A percentile compares a stretch with the other conserved stretches of the same genome.
Conservation (phyloP, 1,140 invertebrate genomes). For the Aphelinus atriplicis region DNA sequence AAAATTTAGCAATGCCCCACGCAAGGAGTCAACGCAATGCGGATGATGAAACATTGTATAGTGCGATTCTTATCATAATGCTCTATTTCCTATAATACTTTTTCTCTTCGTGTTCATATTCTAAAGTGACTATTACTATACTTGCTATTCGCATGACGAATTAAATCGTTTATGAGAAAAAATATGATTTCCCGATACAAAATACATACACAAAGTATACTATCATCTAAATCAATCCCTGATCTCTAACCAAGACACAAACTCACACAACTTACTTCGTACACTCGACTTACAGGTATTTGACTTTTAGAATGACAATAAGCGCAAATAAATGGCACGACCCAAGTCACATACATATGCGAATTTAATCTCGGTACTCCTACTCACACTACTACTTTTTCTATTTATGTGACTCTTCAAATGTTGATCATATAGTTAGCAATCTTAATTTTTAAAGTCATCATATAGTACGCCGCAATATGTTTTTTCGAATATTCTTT, state of each 20-base stretch:
- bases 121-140: not conserved
- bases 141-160: not conserved
- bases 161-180: constrained; percentile 12
- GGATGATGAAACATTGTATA: constrained; percentile 32
- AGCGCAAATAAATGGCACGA: constrained; percentile 32
- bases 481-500: too few species aligned
- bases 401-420: constrained; percentile 5
- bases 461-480: too few species aligned
- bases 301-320: constrained; percentile 28
- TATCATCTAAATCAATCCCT: constrained; percentile 33
- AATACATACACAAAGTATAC: constrained; percentile 29
- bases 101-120: constrained; percentile 22
- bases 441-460: constrained; percentile 35
- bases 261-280: constrained; percentile 9
- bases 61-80: constrained; percentile 36
- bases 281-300: constrained; percentile 14
- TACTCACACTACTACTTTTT: constrained; percentile 5
- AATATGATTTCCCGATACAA: constrained; percentile 29
- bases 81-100: constrained; percentile 37
- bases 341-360: constrained; percentile 16
- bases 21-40: constrained; percentile 11
- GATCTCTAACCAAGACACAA: constrained; percentile 29
- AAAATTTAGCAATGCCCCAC: constrained; percentile 24
- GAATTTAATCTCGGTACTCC: constrained; percentile 1
- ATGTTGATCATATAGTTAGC: constrained; percentile 19